These are phyloP conservation scores for Styela clava DNA, from an alignment of 23 tunicate genomes.

Conservation along the genomic window DNA sequence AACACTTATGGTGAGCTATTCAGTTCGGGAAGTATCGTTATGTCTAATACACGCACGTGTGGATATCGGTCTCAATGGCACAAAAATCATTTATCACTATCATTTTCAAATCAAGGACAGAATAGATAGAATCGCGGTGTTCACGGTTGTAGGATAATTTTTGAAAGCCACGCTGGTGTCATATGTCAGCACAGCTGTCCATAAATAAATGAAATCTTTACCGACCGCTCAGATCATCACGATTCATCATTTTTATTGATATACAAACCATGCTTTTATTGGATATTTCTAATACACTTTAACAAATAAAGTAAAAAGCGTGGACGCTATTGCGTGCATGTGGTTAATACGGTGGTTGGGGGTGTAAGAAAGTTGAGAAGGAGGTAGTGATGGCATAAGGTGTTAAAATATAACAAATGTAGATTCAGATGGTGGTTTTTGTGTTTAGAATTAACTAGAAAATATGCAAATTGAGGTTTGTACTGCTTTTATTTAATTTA, in stretches of 20 bases:
- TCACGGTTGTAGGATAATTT: neutral
- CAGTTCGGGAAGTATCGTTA: neutral
- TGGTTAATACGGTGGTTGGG: too few relatives aligned
- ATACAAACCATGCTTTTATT: neutral
- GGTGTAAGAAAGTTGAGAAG: too few relatives aligned
- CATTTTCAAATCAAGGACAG: neutral
- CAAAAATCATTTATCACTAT: slow-evolving; percentile 22
- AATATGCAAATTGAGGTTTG: too few relatives aligned
- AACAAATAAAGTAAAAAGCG: too few relatives aligned
- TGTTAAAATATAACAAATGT: too few relatives aligned
- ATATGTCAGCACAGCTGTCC: neutral
- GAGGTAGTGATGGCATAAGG: too few relatives aligned
- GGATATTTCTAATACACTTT: too few relatives aligned
- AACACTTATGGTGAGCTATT: slow-evolving; percentile 13
- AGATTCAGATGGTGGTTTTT: too few relatives aligned
- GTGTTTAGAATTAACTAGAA: too few relatives aligned
- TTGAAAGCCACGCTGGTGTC: neutral
- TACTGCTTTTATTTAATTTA: too few relatives aligned
- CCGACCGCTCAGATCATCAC: neutral
- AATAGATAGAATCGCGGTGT: neutral
- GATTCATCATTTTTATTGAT: neutral
- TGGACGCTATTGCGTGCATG: too few relatives aligned
- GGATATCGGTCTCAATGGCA: slow-evolving; percentile 3
- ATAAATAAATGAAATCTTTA: neutral
- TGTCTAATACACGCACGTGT: neutral